Percentiles rank a stretch among this genome's conserved stretches.
phyloP scores from a whole-genome alignment of 2,113 vertebrate species.

The Xyrauchen texanus region DNA sequence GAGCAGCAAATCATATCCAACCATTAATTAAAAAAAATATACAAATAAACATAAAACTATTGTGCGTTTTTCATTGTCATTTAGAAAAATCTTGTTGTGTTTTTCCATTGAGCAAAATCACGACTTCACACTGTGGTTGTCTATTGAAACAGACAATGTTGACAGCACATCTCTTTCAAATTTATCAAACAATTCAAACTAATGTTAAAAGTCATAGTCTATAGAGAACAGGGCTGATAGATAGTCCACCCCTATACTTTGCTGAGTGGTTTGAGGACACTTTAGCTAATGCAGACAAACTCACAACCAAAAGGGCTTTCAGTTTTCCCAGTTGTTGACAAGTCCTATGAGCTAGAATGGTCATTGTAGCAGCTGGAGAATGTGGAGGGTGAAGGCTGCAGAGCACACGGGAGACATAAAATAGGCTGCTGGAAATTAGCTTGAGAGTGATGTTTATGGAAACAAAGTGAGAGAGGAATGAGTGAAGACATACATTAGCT shows the following conservation, averaged over 20 bases:
- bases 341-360: slow-evolving; percentile 37
- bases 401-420: slow-evolving; percentile 9
- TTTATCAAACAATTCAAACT: slow-evolving; percentile 33
- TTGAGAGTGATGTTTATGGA: slow-evolving; percentile 45
- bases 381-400: slow-evolving; percentile 14
- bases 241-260: slow-evolving; percentile 1
- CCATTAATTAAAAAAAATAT: no score
- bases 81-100: no score
- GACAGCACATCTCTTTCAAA: slow-evolving; percentile 2
- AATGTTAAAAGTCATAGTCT: slow-evolving; percentile 21
- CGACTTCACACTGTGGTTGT: not conserved
- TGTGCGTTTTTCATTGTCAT: no score
- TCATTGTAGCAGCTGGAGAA: slow-evolving; percentile 38
- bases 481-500: slow-evolving; percentile 25
- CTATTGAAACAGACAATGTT: slow-evolving; percentile 7
- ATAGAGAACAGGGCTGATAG: not conserved
- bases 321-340: slow-evolving; percentile 48
- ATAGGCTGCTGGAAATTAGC: slow-evolving; percentile 36
- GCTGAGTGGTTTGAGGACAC: slow-evolving; percentile 32
- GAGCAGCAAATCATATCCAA: no score
- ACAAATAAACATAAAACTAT: no score
- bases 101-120: no score
- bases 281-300: slow-evolving; percentile 52
- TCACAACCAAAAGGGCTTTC: slow-evolving; percentile 43
- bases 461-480: not conserved